phyloP scores from a whole-genome alignment of 2,113 vertebrate genomes.

The Myanophis thanlyinensis region DNA sequence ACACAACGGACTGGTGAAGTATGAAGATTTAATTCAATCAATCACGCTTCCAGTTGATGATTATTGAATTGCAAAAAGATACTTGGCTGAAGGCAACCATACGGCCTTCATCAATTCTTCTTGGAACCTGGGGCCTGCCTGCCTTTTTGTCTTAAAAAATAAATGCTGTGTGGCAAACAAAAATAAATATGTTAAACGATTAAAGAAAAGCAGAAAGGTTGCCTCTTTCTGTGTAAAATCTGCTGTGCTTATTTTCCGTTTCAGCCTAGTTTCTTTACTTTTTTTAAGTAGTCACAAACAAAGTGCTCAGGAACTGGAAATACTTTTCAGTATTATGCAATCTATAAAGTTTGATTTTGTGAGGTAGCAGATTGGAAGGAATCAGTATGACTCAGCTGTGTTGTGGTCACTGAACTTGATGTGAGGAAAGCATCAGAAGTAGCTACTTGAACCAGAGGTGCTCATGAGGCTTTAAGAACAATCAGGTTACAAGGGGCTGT shows the following conservation, averaged over 20 bases:
- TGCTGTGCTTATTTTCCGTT: not conserved
- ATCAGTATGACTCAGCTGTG: not conserved
- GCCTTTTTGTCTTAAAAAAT: constrained; percentile 1
- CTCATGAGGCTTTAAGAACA: not conserved
- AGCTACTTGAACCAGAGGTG: not conserved
- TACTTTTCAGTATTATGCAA: not conserved
- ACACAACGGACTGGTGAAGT: constrained; percentile 75
- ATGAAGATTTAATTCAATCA: constrained; percentile 81
- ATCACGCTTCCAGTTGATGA: constrained; percentile 78
- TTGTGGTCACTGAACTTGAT: not conserved
- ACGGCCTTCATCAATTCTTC: accelerated
- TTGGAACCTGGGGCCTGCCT: accelerated
- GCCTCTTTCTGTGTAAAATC: not conserved
- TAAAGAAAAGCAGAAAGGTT: not conserved
- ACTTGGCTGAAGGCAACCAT: accelerated
- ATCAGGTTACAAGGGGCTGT: not conserved
- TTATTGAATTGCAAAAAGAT: constrained; percentile 65
- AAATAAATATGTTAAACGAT: not conserved
- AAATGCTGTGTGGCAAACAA: not conserved
- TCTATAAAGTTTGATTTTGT: not conserved
- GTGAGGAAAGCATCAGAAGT: not conserved
- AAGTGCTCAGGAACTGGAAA: not conserved
- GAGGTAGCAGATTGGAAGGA: not conserved
- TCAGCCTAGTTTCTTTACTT: not conserved
- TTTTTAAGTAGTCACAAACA: not conserved